A percentile compares a stretch with the other conserved stretches of the same genome.
These are phyloP conservation scores for Muscicapa comitata DNA, from an alignment of 2,797 vertebrate species.

Conservation along the genomic window DNA sequence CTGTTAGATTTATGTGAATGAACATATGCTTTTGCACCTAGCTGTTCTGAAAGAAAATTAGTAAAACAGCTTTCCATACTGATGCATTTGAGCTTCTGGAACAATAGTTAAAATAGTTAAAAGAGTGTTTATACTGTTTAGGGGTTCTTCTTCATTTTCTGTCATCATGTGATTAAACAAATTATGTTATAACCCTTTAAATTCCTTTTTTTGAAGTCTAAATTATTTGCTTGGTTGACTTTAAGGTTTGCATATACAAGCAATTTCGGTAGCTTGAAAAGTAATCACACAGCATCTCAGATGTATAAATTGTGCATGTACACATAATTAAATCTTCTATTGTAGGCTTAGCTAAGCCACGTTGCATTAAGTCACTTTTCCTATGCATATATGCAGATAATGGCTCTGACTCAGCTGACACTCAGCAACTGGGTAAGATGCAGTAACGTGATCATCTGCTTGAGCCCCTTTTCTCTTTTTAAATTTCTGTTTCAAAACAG, in stretches of 20 bases:
- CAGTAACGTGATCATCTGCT: neutral
- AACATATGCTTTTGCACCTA: neutral
- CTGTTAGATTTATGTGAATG: neutral
- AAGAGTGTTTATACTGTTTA: neutral
- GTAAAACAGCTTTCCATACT: neutral
- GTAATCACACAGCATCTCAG: neutral
- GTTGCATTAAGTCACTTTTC: neutral
- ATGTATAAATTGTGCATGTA: neutral
- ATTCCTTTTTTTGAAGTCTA: neutral
- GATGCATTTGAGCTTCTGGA: neutral
- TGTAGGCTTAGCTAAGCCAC: neutral
- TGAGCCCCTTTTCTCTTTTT: neutral
- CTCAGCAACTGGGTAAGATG: neutral
- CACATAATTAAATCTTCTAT: neutral
- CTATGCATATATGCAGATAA: neutral
- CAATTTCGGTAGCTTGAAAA: neutral
- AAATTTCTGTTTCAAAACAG: neutral
- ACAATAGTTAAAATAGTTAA: neutral
- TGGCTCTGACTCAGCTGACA: neutral
- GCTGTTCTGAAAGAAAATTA: neutral
- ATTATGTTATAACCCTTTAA: neutral
- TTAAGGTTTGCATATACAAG: neutral
- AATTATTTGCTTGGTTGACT: neutral
- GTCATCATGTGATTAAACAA: neutral
- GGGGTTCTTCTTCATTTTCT: neutral